Evolutionary conservation across 2,113 vertebrate species (phyloP).

Genomic region (Indicator indicator): DNA sequence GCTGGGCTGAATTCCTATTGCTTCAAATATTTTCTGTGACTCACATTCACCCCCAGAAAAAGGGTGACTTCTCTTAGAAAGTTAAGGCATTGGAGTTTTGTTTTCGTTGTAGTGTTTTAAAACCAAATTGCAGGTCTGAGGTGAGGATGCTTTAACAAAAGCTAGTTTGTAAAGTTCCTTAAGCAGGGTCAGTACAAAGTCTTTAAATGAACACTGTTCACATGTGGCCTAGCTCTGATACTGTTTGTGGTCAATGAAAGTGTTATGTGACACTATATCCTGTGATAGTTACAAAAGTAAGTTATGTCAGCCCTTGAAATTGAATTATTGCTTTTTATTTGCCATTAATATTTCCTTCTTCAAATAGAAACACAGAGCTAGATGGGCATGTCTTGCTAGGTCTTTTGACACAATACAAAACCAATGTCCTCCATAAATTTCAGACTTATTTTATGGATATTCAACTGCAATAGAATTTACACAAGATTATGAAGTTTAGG

Average conservation of each 20-base stretch:
- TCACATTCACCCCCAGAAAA: background rate
- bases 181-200: background rate
- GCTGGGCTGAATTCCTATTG: background rate
- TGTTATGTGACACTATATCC: background rate
- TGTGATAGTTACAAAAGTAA: background rate
- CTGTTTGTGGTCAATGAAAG: background rate
- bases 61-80: background rate
- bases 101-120: background rate
- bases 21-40: background rate
- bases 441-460: background rate
- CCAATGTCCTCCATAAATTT: background rate
- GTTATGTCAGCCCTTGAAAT: background rate
- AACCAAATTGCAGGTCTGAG: background rate
- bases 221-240: background rate
- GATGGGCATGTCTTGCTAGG: background rate
- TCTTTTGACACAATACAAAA: background rate
- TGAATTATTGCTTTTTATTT: background rate
- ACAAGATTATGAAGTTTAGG: background rate
- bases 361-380: background rate
- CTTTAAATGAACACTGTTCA: background rate
- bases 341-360: background rate
- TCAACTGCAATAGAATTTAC: background rate
- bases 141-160: background rate
- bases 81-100: rapidly evolving
- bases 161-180: background rate